Percentiles rank a stretch among this genome's conserved stretches.
phyloP scores from a whole-genome alignment of 2,797 vertebrate genomes.

The Lepilemur septentrionalis region DNA sequence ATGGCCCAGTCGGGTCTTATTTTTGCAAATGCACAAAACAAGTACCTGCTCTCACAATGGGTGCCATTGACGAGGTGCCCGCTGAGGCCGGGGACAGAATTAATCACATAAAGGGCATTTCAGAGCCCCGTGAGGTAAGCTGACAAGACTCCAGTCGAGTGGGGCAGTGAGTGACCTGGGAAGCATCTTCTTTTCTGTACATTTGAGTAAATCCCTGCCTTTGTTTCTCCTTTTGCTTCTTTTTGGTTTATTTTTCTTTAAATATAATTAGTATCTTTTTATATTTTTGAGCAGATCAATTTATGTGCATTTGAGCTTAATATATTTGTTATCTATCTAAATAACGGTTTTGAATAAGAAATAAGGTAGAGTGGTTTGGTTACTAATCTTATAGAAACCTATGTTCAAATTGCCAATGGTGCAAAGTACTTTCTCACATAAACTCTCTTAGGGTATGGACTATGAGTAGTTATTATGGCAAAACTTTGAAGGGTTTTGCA shows the following conservation, averaged over 20 bases:
- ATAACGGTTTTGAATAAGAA: not conserved
- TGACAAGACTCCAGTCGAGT: not conserved
- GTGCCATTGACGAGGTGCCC: not conserved
- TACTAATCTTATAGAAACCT: not conserved
- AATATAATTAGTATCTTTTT: not conserved
- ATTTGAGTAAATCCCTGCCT: not conserved
- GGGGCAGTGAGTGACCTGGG: not conserved
- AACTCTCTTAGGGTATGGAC: not conserved
- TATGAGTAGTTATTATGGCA: not conserved
- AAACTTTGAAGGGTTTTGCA: not conserved
- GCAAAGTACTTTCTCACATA: not conserved
- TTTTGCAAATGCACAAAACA: not conserved
- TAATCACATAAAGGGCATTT: not conserved
- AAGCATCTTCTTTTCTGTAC: not conserved
- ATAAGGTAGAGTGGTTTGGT: not conserved
- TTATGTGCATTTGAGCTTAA: not conserved
- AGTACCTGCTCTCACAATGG: not conserved
- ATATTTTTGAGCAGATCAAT: not conserved
- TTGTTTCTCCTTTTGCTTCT: too few species aligned
- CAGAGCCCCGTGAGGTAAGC: not conserved
- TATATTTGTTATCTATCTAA: not conserved
- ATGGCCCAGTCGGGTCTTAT: rapidly evolving
- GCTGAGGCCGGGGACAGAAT: not conserved
- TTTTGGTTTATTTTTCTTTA: not conserved
- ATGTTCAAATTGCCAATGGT: not conserved